Evolutionary conservation across 2,797 vertebrate species (phyloP).

Genomic region (Paramormyrops hopkinsi): DNA sequence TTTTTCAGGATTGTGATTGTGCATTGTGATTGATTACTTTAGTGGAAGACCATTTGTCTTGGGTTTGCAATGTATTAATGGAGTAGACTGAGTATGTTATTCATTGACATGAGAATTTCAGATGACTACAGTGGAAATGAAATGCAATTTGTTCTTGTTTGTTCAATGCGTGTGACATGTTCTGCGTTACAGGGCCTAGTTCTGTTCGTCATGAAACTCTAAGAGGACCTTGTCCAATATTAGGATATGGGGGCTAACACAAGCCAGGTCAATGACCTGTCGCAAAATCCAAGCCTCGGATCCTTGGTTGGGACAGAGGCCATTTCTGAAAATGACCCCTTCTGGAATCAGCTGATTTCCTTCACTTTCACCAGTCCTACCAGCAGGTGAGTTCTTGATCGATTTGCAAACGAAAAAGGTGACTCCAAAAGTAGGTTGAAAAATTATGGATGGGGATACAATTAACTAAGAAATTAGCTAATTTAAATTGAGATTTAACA

Average conservation of each 20-base stretch:
- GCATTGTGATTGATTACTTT: neutral
- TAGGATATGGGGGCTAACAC: slow-evolving; percentile 88
- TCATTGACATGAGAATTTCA: neutral
- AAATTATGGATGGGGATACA: neutral
- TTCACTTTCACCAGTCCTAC: slow-evolving; percentile 90
- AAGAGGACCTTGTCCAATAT: slow-evolving; percentile 26
- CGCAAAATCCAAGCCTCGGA: slow-evolving; percentile 80
- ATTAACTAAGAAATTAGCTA: neutral
- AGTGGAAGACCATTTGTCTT: neutral
- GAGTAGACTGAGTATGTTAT: neutral
- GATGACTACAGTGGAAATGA: neutral
- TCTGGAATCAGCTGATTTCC: slow-evolving; percentile 98
- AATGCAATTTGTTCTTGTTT: neutral
- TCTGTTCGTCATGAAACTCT: slow-evolving; percentile 57
- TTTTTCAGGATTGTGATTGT: neutral
- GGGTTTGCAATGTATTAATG: neutral
- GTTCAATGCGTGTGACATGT: neutral
- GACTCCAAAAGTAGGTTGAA: neutral
- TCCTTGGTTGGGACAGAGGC: slow-evolving; percentile 77
- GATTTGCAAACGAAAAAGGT: neutral
- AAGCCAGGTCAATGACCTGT: slow-evolving; percentile 85
- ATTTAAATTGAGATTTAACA: neutral
- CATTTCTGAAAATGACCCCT: slow-evolving; percentile 90
- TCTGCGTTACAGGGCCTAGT: slow-evolving; percentile 24
- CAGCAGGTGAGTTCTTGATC: slow-evolving; percentile 69